Evolutionary conservation across 2,888 invertebrate species (phyloP).

Genomic region (Mythimna ferrago): DNA sequence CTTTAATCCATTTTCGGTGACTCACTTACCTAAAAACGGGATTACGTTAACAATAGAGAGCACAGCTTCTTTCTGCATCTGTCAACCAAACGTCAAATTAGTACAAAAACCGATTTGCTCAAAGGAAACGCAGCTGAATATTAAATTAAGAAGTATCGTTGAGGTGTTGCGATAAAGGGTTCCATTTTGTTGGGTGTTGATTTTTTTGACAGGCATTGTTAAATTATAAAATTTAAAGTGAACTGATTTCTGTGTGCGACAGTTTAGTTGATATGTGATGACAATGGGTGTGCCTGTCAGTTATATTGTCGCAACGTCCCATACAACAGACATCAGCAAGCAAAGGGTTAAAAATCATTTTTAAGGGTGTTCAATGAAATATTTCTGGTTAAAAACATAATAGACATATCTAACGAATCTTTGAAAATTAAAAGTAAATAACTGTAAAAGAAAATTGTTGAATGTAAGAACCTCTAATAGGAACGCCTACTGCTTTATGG

Average conservation of each 20-base stretch:
- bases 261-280: conserved; percentile 59
- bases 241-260: conserved; percentile 70
- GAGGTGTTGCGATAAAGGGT: conserved; percentile 76
- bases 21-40: conserved; percentile 66
- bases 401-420: background rate
- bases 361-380: background rate
- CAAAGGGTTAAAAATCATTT: conserved; percentile 34
- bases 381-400: background rate
- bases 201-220: conserved; percentile 85
- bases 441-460: background rate
- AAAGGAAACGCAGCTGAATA: conserved; percentile 82
- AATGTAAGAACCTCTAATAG: background rate
- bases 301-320: conserved; percentile 51
- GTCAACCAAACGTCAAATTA: conserved; percentile 87
- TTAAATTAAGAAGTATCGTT: conserved; percentile 78
- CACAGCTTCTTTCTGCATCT: conserved; percentile 71
- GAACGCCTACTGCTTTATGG: conserved; percentile 21
- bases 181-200: conserved; percentile 76
- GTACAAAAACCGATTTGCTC: conserved; percentile 80
- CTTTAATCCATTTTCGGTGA: conserved; percentile 77
- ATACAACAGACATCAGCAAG: background rate
- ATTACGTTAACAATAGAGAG: conserved; percentile 79
- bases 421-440: background rate
- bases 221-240: conserved; percentile 66
- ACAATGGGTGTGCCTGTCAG: conserved; percentile 68